Evolutionary conservation across 2,888 invertebrate species (phyloP).

Genomic region (Neoaliturus tenellus): DNA sequence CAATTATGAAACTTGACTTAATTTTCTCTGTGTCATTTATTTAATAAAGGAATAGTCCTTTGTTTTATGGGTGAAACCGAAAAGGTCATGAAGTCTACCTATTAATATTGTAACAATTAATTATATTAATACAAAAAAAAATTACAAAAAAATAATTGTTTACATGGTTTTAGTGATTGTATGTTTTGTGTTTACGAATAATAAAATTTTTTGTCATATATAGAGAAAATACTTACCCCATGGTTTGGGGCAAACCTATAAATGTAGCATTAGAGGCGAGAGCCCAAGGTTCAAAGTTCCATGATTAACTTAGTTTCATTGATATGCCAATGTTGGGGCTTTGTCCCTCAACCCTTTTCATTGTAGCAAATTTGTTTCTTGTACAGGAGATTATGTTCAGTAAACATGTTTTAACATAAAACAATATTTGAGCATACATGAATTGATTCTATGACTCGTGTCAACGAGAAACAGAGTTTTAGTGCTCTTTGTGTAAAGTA

Average conservation of each 20-base stretch:
- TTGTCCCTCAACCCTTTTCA: neutral
- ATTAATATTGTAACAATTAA: neutral
- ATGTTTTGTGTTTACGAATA: neutral
- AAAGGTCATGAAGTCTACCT: neutral
- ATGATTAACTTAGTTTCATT: neutral
- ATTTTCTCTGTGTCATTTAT: too few species aligned
- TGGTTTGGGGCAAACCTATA: neutral
- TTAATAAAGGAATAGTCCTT: too few species aligned
- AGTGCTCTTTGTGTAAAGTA: neutral
- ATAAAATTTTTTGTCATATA: neutral
- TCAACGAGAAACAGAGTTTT: neutral
- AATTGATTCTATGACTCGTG: neutral
- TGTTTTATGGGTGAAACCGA: neutral
- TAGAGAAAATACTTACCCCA: neutral
- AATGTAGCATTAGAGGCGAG: neutral
- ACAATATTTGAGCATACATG: neutral
- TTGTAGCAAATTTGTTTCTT: neutral
- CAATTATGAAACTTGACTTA: too few species aligned
- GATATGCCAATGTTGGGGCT: neutral
- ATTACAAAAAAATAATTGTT: neutral
- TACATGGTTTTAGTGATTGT: neutral
- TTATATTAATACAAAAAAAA: neutral
- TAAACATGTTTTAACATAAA: neutral
- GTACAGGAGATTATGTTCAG: neutral
- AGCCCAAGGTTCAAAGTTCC: slow-evolving; percentile 23